A percentile compares a stretch with the other conserved stretches of the same genome.
Evolutionary conservation across 2,797 vertebrate genomes (phyloP).

Genomic region (Tinamus major): DNA sequence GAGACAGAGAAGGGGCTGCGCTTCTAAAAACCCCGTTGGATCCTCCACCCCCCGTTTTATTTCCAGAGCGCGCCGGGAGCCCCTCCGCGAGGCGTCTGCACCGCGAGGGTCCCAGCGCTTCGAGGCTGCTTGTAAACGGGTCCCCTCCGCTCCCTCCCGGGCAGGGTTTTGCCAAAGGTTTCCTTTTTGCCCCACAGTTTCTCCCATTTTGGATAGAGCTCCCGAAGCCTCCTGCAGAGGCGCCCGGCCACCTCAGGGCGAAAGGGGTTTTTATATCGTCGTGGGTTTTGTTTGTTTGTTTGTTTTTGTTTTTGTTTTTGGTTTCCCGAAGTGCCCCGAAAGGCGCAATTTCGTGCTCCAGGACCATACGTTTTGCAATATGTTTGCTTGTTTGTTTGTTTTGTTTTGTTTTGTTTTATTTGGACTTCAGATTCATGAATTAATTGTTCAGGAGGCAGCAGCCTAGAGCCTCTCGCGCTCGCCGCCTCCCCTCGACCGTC

Average conservation of each 20-base stretch:
- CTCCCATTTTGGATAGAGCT: background rate
- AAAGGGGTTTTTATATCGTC: background rate
- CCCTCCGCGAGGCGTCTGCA: background rate
- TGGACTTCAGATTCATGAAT: background rate
- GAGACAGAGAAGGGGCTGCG: background rate
- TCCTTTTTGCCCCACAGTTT: too few relatives aligned
- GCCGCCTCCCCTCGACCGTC: background rate
- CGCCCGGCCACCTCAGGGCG: background rate
- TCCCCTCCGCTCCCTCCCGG: background rate
- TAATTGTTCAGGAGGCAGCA: conserved; percentile 21
- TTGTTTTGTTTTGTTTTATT: too few relatives aligned
- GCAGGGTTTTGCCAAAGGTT: background rate
- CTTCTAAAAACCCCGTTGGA: background rate
- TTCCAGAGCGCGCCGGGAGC: background rate
- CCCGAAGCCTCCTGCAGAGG: background rate
- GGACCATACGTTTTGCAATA: background rate
- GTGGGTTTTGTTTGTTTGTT: background rate
- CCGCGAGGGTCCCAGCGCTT: background rate
- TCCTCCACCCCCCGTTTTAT: too few relatives aligned
- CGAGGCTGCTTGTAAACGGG: background rate
- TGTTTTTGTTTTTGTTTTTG: background rate
- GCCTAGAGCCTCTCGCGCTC: background rate
- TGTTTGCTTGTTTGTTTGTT: background rate
- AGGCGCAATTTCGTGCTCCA: background rate
- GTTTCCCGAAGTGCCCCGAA: background rate